These are phyloP conservation scores for Phocoena phocoena DNA, from an alignment of 2,113 vertebrate species.

Conservation along the genomic window DNA sequence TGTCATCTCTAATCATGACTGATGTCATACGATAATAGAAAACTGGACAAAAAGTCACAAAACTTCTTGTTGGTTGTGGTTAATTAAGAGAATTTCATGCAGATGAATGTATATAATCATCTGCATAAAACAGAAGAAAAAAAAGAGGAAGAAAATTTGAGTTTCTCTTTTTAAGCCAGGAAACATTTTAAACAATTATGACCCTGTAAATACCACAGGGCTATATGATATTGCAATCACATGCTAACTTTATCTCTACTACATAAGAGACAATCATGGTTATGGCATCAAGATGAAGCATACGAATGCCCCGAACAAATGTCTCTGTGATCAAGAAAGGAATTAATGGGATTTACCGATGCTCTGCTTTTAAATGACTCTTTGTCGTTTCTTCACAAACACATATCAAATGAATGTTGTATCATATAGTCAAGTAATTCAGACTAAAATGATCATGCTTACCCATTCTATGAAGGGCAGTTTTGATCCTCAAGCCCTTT, in stretches of 20 bases:
- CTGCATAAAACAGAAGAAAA: not conserved
- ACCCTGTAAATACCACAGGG: conserved; percentile 61
- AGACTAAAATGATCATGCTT: conserved; percentile 78
- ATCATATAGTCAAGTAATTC: conserved; percentile 76
- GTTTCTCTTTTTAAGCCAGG: conserved; percentile 47
- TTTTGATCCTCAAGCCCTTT: conserved; percentile 78
- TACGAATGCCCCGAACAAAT: conserved; percentile 76
- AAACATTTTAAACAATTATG: conserved; percentile 68
- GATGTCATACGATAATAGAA: not conserved
- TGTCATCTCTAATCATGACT: not conserved
- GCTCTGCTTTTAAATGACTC: conserved; percentile 68
- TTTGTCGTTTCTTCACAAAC: conserved; percentile 74
- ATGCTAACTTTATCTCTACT: conserved; percentile 69
- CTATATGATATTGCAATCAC: conserved; percentile 64
- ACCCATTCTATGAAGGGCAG: conserved; percentile 78
- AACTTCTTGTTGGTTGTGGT: not conserved
- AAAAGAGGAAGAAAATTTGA: not conserved
- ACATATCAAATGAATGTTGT: conserved; percentile 75
- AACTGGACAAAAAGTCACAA: not conserved
- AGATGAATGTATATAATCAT: not conserved
- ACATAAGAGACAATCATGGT: conserved; percentile 58
- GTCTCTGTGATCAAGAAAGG: conserved; percentile 68
- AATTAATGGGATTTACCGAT: conserved; percentile 66
- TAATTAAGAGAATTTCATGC: not conserved
- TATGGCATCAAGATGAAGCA: conserved; percentile 72